phyloP scores from a whole-genome alignment of 2,113 vertebrate genomes.

The Macrotis lagotis region DNA sequence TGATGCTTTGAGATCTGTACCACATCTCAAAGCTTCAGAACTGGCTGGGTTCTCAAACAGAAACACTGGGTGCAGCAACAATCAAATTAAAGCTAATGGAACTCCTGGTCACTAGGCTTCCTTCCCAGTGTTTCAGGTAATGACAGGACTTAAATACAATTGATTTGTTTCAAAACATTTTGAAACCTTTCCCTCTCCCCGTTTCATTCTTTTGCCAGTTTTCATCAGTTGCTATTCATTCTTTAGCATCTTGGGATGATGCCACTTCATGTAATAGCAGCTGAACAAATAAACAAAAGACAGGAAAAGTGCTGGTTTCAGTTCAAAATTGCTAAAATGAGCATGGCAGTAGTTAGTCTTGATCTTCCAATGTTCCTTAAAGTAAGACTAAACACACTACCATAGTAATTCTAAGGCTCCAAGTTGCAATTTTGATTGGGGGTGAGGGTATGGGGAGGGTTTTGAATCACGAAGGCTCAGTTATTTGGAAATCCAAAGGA shows the following conservation, averaged over 20 bases:
- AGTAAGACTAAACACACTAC: constrained; percentile 18
- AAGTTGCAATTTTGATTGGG: constrained; percentile 63
- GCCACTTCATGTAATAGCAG: constrained; percentile 59
- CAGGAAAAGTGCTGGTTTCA: constrained; percentile 64
- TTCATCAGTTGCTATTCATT: constrained; percentile 45
- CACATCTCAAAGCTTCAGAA: constrained; percentile 66
- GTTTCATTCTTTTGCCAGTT: constrained; percentile 46
- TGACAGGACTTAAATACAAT: constrained; percentile 69
- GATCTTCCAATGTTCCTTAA: constrained; percentile 51
- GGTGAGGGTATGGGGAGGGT: constrained; percentile 48
- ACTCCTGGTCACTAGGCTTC: neutral
- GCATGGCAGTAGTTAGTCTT: constrained; percentile 44
- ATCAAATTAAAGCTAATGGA: neutral
- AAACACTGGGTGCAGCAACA: neutral
- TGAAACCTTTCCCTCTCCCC: constrained; percentile 62
- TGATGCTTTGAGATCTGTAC: constrained; percentile 45
- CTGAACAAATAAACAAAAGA: constrained; percentile 56
- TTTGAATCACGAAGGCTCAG: constrained; percentile 35
- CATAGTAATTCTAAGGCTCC: constrained; percentile 2
- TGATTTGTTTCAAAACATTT: constrained; percentile 69
- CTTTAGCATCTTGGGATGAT: constrained; percentile 69
- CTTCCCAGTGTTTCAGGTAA: neutral
- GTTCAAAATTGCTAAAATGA: constrained; percentile 70
- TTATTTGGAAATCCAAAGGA: neutral
- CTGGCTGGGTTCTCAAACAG: constrained; percentile 48